Conservation (phyloP, 2,888 invertebrate genomes). For the Lissocephala sabroskyi region DNA sequence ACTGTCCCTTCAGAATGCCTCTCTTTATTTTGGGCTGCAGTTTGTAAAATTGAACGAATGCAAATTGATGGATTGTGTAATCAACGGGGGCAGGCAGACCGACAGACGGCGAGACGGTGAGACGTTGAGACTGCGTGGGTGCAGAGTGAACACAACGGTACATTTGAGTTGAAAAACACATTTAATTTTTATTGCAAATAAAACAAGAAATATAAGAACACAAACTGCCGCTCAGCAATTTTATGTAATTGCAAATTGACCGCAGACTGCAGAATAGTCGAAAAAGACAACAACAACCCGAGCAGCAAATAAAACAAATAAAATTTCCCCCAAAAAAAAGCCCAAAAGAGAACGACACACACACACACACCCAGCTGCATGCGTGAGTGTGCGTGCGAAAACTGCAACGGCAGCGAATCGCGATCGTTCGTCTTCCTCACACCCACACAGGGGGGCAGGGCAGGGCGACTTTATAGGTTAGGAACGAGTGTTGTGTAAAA, state of each 20-base stretch:
- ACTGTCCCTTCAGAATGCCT: too few relatives aligned
- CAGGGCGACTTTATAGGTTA: constrained; percentile 51
- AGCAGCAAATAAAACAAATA: constrained; percentile 11
- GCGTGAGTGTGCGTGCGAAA: not conserved
- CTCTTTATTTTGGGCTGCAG: too few relatives aligned
- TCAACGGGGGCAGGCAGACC: constrained; percentile 8
- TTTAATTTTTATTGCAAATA: constrained; percentile 33
- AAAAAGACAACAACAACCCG: constrained; percentile 29
- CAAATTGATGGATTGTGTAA: constrained; percentile 18
- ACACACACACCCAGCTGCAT: too few relatives aligned
- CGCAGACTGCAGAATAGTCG: constrained; percentile 40
- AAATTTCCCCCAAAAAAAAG: too few relatives aligned
- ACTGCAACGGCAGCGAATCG: not conserved
- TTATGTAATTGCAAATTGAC: constrained; percentile 39
- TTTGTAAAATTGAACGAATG: not conserved
- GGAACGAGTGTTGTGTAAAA: constrained; percentile 65
- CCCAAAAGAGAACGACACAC: too few relatives aligned
- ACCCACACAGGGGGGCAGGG: constrained; percentile 9
- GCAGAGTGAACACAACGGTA: constrained; percentile 16
- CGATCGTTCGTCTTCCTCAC: not conserved
- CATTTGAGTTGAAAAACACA: constrained; percentile 33
- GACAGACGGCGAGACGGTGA: too few relatives aligned
- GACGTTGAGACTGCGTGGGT: not conserved
- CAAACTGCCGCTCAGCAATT: constrained; percentile 33
- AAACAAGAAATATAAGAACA: constrained; percentile 14